Evolutionary conservation across 92 coral and sea anemone genomes (phyloP).

Genomic region (Scolanthus callimorphus): DNA sequence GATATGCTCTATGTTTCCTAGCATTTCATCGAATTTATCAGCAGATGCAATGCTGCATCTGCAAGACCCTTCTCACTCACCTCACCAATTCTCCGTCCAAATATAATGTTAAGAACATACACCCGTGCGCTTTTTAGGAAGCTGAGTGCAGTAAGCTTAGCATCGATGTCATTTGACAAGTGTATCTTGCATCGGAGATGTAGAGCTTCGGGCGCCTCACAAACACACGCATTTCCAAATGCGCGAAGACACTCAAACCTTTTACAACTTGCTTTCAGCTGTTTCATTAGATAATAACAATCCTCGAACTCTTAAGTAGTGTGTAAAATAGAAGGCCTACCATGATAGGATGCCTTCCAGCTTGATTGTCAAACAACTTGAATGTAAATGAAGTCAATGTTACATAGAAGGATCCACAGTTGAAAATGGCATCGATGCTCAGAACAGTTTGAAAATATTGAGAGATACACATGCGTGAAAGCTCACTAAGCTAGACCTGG

Average conservation of each 20-base stretch:
- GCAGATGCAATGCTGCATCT: slow-evolving; percentile 34
- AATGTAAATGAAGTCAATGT: slow-evolving; percentile 36
- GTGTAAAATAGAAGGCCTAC: no score
- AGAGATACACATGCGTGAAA: no score
- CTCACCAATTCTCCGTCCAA: slow-evolving; percentile 35
- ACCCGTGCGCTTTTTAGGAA: slow-evolving; percentile 33
- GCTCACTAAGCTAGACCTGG: no score
- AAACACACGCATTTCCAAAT: slow-evolving; percentile 41
- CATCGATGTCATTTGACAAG: slow-evolving; percentile 39
- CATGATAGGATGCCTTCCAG: no score
- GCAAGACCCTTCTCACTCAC: slow-evolving; percentile 40
- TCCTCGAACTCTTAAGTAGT: no score
- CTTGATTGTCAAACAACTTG: slow-evolving; percentile 33
- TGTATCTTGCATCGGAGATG: slow-evolving; percentile 53
- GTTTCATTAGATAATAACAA: no score
- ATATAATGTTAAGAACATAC: slow-evolving; percentile 24
- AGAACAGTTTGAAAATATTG: no score
- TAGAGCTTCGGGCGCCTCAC: slow-evolving; percentile 48
- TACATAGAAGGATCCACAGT: slow-evolving; percentile 47
- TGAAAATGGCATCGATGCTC: slow-evolving; percentile 52
- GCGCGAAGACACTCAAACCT: slow-evolving; percentile 39
- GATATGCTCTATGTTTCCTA: no score
- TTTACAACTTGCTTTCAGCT: slow-evolving; percentile 36
- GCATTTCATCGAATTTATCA: no score
- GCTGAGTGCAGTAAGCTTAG: slow-evolving; percentile 27